These are phyloP conservation scores for Onychomys leucogaster DNA, from an alignment of 2,797 vertebrate species.

Conservation along the genomic window DNA sequence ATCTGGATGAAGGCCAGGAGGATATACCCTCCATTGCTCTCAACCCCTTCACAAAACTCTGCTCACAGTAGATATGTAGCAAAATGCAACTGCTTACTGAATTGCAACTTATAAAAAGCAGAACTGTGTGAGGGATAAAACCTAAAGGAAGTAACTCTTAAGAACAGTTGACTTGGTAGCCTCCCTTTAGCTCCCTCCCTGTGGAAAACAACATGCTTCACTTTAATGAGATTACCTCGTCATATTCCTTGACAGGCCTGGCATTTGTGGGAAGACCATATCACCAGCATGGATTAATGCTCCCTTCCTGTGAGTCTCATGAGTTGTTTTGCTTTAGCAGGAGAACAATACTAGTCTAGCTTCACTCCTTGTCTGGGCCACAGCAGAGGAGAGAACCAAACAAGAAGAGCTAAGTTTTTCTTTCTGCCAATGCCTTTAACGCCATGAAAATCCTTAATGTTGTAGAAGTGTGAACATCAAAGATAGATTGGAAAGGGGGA, in stretches of 20 bases:
- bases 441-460: not conserved
- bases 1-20: not conserved
- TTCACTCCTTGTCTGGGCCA: constrained; percentile 11
- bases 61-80: not conserved
- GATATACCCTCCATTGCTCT: not conserved
- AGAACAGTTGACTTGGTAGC: not conserved
- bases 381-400: not conserved
- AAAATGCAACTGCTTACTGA: not conserved
- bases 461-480: constrained; percentile 11
- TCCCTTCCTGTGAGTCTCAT: constrained; percentile 55
- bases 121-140: not conserved
- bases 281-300: constrained; percentile 29
- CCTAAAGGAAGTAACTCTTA: constrained; percentile 43
- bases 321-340: constrained; percentile 44
- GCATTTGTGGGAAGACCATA: not conserved
- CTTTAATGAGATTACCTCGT: constrained; percentile 57
- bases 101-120: not conserved
- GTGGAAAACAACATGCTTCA: constrained; percentile 33
- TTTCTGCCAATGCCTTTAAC: constrained; percentile 59
- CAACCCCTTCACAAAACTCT: not conserved
- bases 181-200: constrained; percentile 28
- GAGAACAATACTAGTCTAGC: constrained; percentile 58
- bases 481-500: not conserved
- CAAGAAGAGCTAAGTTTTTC: not conserved
- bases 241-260: constrained; percentile 44